Conservation (phyloP, 2,888 invertebrate species). For the Pycnomerus fuliginosus region DNA sequence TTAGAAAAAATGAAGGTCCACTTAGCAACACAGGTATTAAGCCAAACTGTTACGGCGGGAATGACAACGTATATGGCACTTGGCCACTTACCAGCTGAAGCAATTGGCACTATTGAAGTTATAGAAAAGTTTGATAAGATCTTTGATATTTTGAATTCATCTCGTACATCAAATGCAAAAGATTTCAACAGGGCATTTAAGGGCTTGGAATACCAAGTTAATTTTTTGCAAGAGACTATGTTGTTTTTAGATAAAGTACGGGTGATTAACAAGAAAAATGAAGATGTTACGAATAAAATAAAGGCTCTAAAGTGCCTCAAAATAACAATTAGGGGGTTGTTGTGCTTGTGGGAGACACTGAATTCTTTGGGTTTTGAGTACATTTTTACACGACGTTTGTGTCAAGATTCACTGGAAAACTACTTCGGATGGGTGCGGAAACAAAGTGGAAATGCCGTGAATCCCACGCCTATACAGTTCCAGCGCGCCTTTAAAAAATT, state of each 20-base stretch:
- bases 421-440: constrained; percentile 29
- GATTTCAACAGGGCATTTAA: not conserved
- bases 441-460: constrained; percentile 26
- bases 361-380: constrained; percentile 19
- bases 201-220: not conserved
- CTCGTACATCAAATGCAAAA: not conserved
- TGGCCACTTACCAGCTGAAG: not conserved
- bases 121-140: constrained; percentile 11
- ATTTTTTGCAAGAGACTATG: not conserved
- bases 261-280: not conserved
- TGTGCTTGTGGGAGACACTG: constrained; percentile 25
- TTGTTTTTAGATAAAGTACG: not conserved
- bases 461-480: constrained; percentile 32
- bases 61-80: not conserved
- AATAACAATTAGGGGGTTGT: constrained; percentile 24
- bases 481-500: constrained; percentile 25
- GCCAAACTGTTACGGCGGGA: not conserved
- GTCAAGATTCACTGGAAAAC: constrained; percentile 31
- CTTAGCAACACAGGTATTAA: constrained; percentile 16
- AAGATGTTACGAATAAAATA: not conserved
- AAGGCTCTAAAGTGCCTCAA: not conserved
- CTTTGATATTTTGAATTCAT: constrained; percentile 5
- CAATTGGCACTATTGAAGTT: constrained; percentile 3
- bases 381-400: constrained; percentile 27
- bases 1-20: constrained; percentile 32